Percentiles rank a stretch among this genome's conserved stretches.
Evolutionary conservation across 1,140 invertebrate genomes (phyloP).

Genomic region (Leptinotarsa defecta): DNA sequence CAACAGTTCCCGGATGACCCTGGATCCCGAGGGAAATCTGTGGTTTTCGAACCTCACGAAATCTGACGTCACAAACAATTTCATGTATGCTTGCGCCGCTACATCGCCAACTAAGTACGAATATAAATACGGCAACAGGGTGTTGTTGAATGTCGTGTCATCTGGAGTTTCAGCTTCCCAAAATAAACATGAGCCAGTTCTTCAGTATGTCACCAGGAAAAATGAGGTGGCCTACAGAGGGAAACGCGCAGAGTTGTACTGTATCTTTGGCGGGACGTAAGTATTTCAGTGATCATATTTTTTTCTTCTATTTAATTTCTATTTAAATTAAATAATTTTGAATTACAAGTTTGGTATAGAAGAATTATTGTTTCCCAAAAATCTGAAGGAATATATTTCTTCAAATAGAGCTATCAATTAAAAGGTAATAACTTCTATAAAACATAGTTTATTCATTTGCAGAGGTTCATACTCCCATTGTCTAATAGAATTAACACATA

Average conservation of each 20-base stretch:
- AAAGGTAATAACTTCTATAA: too few species aligned
- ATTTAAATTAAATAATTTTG: too few species aligned
- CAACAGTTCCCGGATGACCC: constrained; percentile 89
- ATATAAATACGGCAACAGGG: constrained; percentile 88
- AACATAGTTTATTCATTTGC: too few species aligned
- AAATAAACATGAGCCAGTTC: constrained; percentile 75
- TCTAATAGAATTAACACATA: too few species aligned
- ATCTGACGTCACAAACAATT: constrained; percentile 79
- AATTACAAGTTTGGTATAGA: too few species aligned
- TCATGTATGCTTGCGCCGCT: constrained; percentile 87
- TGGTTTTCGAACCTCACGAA: constrained; percentile 94
- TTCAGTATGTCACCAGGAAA: constrained; percentile 84
- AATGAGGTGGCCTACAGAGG: constrained; percentile 84
- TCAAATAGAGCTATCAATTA: too few species aligned
- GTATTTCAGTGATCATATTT: constrained; percentile 57
- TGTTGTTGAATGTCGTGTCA: constrained; percentile 76
- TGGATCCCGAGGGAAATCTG: constrained; percentile 91
- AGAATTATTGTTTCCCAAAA: too few species aligned
- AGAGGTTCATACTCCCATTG: too few species aligned
- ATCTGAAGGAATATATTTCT: too few species aligned
- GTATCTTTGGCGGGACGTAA: constrained; percentile 89
- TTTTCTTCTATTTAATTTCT: too few species aligned
- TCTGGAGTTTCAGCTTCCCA: constrained; percentile 74
- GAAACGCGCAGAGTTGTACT: constrained; percentile 80
- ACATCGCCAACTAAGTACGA: constrained; percentile 85